These are phyloP conservation scores for Portunus trituberculatus DNA, from an alignment of 1,140 invertebrate genomes.

Conservation along the genomic window DNA sequence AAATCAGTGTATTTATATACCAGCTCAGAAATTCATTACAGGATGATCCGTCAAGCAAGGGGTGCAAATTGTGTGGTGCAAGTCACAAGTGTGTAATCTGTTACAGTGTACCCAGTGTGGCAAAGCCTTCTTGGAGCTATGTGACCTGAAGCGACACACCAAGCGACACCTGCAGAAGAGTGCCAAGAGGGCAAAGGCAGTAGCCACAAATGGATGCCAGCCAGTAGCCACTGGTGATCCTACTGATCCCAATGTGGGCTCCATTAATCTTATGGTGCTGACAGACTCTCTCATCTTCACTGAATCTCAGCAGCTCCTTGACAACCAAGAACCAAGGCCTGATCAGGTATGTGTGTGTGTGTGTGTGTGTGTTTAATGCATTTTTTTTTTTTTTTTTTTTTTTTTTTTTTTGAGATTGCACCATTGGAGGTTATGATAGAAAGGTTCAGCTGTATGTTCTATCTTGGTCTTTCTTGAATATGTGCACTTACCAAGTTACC, in stretches of 20 bases:
- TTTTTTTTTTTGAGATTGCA: not conserved
- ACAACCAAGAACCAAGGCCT: slow-evolving; percentile 20
- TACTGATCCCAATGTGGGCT: slow-evolving; percentile 30
- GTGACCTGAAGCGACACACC: slow-evolving; percentile 58
- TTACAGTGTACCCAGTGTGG: slow-evolving; percentile 59
- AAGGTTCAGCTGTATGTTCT: not conserved
- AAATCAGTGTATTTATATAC: not conserved
- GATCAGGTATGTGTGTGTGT: not conserved
- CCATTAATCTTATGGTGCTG: slow-evolving; percentile 62
- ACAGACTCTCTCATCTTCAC: slow-evolving; percentile 58
- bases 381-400: not conserved
- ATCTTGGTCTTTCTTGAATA: too few species aligned
- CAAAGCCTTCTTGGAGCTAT: slow-evolving; percentile 57
- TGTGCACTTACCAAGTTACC: too few species aligned
- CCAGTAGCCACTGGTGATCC: slow-evolving; percentile 20
- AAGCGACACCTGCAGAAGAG: slow-evolving; percentile 59
- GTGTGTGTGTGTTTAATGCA: not conserved
- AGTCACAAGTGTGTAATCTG: not conserved
- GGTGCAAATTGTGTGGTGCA: too few species aligned
- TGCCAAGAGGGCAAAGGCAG: slow-evolving; percentile 45
- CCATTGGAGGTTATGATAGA: not conserved
- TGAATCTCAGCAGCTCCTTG: slow-evolving; percentile 57
- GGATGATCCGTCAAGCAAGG: too few species aligned
- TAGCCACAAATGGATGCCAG: not conserved
- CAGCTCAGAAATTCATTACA: too few species aligned